Evolutionary conservation across 2,888 invertebrate species (phyloP).

Genomic region (Drosophila acutilabella): DNA sequence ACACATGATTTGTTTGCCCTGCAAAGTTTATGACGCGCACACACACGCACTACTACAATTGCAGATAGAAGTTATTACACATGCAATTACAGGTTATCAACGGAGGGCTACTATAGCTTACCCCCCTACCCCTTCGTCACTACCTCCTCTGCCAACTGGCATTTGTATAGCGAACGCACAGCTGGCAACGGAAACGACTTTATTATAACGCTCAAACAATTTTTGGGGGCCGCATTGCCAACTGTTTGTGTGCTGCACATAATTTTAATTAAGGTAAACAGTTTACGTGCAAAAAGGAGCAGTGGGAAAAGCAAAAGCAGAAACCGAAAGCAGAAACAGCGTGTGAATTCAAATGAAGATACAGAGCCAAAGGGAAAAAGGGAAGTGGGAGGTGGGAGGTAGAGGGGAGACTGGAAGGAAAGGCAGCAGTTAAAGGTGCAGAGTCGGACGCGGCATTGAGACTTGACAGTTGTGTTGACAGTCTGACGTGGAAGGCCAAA

Average conservation of each 20-base stretch:
- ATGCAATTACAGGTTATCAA: constrained; percentile 57
- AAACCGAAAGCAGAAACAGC: constrained; percentile 34
- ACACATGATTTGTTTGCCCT: constrained; percentile 48
- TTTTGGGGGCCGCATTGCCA: constrained; percentile 55
- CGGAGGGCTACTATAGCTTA: constrained; percentile 6
- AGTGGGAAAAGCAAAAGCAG: constrained; percentile 19
- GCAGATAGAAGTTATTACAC: constrained; percentile 38
- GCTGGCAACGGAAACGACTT: constrained; percentile 69
- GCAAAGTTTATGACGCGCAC: constrained; percentile 44
- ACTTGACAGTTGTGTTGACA: constrained; percentile 62
- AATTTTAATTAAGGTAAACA: constrained; percentile 78
- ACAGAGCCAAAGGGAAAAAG: constrained; percentile 8
- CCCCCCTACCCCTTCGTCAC: background rate
- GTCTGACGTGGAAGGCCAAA: constrained; percentile 46
- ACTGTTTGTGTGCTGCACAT: constrained; percentile 60
- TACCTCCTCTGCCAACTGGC: background rate
- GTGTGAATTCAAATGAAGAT: constrained; percentile 58
- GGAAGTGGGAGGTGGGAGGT: background rate
- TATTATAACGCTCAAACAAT: constrained; percentile 69
- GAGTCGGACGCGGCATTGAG: constrained; percentile 45
- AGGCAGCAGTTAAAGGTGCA: background rate
- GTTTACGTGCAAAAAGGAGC: constrained; percentile 56
- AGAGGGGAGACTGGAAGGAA: background rate
- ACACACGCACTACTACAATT: constrained; percentile 20
- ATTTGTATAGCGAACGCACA: constrained; percentile 13